Evolutionary conservation across 2,113 vertebrate species (phyloP).

Genomic region (Chlorodrepanis virens): DNA sequence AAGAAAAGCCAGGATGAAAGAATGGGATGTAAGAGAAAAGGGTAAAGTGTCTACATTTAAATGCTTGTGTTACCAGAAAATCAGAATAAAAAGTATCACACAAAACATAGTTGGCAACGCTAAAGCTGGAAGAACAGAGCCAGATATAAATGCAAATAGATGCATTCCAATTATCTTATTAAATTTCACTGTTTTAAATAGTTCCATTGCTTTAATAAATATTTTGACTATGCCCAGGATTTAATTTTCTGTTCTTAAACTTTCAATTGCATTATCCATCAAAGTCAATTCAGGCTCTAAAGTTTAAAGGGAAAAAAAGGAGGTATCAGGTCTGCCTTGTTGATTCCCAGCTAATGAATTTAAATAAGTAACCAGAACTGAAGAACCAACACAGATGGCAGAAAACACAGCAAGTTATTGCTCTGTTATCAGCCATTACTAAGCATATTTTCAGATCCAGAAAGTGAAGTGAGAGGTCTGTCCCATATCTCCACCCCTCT

Average conservation of each 20-base stretch:
- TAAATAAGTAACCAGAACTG: neutral
- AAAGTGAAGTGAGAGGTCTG: neutral
- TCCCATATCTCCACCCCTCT: neutral
- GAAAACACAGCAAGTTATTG: neutral
- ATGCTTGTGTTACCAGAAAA: neutral
- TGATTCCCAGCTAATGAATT: neutral
- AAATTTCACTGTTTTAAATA: neutral
- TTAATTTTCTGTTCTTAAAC: neutral
- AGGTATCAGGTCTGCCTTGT: neutral
- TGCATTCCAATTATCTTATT: neutral
- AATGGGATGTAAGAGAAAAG: neutral
- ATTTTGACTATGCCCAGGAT: neutral
- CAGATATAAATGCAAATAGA: neutral
- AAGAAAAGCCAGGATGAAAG: neutral
- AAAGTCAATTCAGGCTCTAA: neutral
- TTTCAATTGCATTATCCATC: neutral
- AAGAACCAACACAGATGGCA: neutral
- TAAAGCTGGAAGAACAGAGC: neutral
- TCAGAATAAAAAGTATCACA: neutral
- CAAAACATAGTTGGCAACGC: neutral
- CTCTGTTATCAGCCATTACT: neutral
- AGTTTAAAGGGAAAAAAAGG: neutral
- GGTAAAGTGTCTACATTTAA: neutral
- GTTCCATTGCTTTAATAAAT: constrained; percentile 11
- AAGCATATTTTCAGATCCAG: neutral